Percentiles rank a stretch among this genome's conserved stretches.
Evolutionary conservation across 2,888 invertebrate species (phyloP).

Genomic region (Carabus problematicus): DNA sequence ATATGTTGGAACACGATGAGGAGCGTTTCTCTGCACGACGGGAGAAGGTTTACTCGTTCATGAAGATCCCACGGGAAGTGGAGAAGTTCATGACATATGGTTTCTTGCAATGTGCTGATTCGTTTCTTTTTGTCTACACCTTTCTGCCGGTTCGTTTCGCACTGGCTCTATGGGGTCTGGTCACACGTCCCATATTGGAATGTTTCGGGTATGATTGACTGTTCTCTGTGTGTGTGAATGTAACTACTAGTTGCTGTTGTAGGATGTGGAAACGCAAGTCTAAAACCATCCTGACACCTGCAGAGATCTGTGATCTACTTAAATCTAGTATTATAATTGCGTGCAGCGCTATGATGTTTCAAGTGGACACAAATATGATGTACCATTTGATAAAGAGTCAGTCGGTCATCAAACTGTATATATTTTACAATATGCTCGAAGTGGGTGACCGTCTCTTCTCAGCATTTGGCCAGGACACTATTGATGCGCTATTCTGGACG

Average conservation of each 20-base stretch:
- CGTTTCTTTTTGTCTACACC: conserved; percentile 96
- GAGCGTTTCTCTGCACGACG: conserved; percentile 92
- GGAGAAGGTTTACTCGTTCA: conserved; percentile 95
- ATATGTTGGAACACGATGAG: conserved; percentile 93
- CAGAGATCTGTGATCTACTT: conserved; percentile 94
- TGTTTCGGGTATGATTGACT: conserved; percentile 70
- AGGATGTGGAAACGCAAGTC: conserved; percentile 56
- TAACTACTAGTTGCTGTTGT: conserved; percentile 39
- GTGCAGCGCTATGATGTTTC: conserved; percentile 84
- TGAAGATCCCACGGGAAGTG: conserved; percentile 91
- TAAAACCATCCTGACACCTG: conserved; percentile 76
- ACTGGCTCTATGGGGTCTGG: conserved; percentile 83
- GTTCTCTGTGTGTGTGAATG: neutral
- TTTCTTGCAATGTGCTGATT: conserved; percentile 95
- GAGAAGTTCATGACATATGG: conserved; percentile 94
- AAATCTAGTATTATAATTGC: conserved; percentile 89
- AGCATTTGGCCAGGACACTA: conserved; percentile 96
- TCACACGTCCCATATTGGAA: conserved; percentile 74
- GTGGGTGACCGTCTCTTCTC: conserved; percentile 95
- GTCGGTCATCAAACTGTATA: conserved; percentile 98
- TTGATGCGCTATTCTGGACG: conserved; percentile 98
- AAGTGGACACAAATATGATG: conserved; percentile 96
- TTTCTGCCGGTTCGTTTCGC: conserved; percentile 93
- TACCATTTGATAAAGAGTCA: conserved; percentile 98
- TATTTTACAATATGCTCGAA: conserved; percentile 99